Base-by-base conservation (phyloP, 1,140 invertebrate species). In the Epicauta chinensis region DNA sequence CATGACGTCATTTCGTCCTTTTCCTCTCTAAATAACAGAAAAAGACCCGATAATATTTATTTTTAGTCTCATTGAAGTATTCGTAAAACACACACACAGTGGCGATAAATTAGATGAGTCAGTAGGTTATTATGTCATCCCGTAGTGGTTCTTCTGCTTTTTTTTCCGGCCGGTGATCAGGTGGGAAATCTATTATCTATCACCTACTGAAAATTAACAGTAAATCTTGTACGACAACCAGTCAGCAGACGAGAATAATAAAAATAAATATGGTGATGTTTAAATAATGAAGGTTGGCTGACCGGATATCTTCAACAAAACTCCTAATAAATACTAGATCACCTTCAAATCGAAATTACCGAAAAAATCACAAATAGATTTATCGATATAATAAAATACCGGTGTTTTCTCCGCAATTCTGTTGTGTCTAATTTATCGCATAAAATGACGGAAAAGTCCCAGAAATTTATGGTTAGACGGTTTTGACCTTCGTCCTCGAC, bases 401-500 rank as follows among this genome's bases (percentile, higher is more conserved):
- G 43, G 31, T 34, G 31, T 46, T 46, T 36, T 45, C 16, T 34
- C 17, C 43, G 41, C 36, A 14, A 36, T 47, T 47, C 3, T 16
- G 16, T 23, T 37, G 17, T 23, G 23, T 23, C 7, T 23, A 23
- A 23, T 38, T 37, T 15, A 34, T 37, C 34, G 45, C 36, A 47
- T 23, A 38, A 35, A 37, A 37, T 37, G 38, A 23, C 34, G 44
- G 17, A 37, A 35, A 47, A 38, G 36, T 32, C 15, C 12, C 34
- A n/a, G 36, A 35, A 31, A 46, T 23, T 23, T 35, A 46, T 35
- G 35, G 36, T 35, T 35, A 13, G 34, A 16, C 34, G 35, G 45
- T 34, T 47, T 38, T 47, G 45, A 47, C 45, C 45, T 47, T 47
- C 45, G 45, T 37, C 45, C 45, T 47, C 45, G 34, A 37, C 17